These are phyloP conservation scores for Nowickia ferox DNA, from an alignment of 2,888 invertebrate species.

Conservation along the genomic window DNA sequence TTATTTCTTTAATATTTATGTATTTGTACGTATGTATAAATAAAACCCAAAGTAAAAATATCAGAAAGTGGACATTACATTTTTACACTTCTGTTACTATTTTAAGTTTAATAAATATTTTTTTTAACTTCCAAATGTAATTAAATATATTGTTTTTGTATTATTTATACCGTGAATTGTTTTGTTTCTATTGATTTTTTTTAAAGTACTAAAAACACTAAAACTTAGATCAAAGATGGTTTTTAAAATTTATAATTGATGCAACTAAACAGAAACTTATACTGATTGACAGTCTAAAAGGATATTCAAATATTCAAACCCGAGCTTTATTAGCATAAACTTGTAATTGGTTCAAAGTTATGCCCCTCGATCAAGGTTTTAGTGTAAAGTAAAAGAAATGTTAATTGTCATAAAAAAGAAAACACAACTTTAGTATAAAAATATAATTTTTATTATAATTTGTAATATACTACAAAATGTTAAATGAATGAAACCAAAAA, in stretches of 20 bases:
- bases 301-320: too few relatives aligned
- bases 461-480: constrained; percentile 42
- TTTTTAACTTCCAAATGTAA: constrained; percentile 54
- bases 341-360: background rate
- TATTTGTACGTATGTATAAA: constrained; percentile 45
- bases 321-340: background rate
- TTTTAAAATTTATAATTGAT: background rate
- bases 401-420: constrained; percentile 35
- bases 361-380: constrained; percentile 21
- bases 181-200: background rate
- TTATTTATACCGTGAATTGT: constrained; percentile 10
- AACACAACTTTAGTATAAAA: constrained; percentile 51
- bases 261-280: too few relatives aligned
- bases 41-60: constrained; percentile 54
- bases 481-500: constrained; percentile 34
- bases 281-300: too few relatives aligned
- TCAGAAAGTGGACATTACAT: constrained; percentile 26
- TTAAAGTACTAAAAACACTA: constrained; percentile 7
- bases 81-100: constrained; percentile 40
- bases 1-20: constrained; percentile 33
- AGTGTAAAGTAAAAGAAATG: constrained; percentile 33
- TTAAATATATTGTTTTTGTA: constrained; percentile 26
- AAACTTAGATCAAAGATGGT: constrained; percentile 11
- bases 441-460: constrained; percentile 54
- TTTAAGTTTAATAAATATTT: constrained; percentile 50